A percentile compares a stretch with the other conserved stretches of the same genome.
Evolutionary conservation across 2,113 vertebrate genomes (phyloP).

Genomic region (Stigmatopora argus): DNA sequence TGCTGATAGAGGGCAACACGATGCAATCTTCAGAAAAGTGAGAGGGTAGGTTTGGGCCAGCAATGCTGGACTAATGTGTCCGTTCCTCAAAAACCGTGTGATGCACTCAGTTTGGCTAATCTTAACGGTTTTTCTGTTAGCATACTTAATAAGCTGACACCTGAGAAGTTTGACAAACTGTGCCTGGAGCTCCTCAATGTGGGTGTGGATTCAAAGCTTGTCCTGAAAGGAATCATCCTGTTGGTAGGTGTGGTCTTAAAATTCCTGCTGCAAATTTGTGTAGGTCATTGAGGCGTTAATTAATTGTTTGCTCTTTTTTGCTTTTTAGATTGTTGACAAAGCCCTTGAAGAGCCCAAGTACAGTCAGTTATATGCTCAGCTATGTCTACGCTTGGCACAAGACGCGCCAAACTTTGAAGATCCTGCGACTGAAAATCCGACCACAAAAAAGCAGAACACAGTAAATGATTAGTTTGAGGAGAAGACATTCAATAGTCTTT

Average conservation of each 20-base stretch:
- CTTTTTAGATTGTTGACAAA: constrained; percentile 95
- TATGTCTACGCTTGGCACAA: constrained; percentile 98
- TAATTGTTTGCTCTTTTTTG: not conserved
- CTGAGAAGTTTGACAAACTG: constrained; percentile 99
- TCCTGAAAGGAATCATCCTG: constrained; percentile 99
- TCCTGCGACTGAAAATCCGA: constrained; percentile 84
- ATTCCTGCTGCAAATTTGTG: rapidly evolving
- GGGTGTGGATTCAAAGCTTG: constrained; percentile 97
- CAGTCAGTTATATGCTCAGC: constrained; percentile 96
- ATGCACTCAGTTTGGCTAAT: not conserved
- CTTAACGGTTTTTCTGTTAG: constrained; percentile 47
- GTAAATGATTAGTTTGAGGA: constrained; percentile 63
- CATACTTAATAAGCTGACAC: constrained; percentile 99
- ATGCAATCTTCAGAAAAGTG: constrained; percentile 99
- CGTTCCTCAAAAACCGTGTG: not conserved
- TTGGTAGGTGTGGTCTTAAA: constrained; percentile 76
- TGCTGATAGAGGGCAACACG: constrained; percentile 94
- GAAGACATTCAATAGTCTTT: not conserved
- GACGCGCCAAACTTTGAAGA: constrained; percentile 99
- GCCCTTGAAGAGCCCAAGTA: constrained; percentile 99
- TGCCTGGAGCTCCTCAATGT: constrained; percentile 99
- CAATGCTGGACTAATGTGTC: not conserved
- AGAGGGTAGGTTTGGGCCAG: constrained; percentile 83
- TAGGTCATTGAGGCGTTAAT: not conserved
- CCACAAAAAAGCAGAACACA: constrained; percentile 94